Percentiles rank a stretch among this genome's conserved stretches.
These are phyloP conservation scores for Ceratosolen solmsi DNA, from an alignment of 1,140 invertebrate genomes.

Conservation along the genomic window DNA sequence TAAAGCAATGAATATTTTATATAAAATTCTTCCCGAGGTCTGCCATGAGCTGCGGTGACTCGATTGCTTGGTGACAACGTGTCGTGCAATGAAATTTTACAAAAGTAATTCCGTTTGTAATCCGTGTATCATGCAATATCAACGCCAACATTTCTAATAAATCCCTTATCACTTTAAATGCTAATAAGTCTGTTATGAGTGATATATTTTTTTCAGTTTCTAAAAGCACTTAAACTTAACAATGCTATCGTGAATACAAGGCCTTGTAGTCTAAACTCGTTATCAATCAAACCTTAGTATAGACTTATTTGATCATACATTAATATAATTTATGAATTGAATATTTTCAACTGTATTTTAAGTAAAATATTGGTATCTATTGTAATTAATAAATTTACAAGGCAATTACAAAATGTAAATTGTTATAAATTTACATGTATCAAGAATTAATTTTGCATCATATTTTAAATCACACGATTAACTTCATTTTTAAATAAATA, in stretches of 20 bases:
- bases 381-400: no score
- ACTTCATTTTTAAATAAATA: no score
- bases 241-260: background rate
- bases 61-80: background rate
- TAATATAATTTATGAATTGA: background rate
- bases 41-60: no score
- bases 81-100: background rate
- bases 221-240: conserved; percentile 15
- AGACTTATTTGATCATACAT: background rate
- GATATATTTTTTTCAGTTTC: conserved; percentile 32
- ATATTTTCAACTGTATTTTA: no score
- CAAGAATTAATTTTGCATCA: no score
- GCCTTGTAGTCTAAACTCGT: background rate
- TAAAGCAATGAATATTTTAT: no score
- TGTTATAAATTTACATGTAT: no score
- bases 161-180: conserved; percentile 46
- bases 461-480: no score
- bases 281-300: background rate
- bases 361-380: no score
- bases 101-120: conserved; percentile 32
- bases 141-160: conserved; percentile 16
- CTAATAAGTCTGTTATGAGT: conserved; percentile 33
- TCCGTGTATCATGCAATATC: background rate
- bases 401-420: no score
- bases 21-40: no score